These are phyloP conservation scores for Sarcophaga subvicina DNA, from an alignment of 2,888 invertebrate species.

Conservation along the genomic window DNA sequence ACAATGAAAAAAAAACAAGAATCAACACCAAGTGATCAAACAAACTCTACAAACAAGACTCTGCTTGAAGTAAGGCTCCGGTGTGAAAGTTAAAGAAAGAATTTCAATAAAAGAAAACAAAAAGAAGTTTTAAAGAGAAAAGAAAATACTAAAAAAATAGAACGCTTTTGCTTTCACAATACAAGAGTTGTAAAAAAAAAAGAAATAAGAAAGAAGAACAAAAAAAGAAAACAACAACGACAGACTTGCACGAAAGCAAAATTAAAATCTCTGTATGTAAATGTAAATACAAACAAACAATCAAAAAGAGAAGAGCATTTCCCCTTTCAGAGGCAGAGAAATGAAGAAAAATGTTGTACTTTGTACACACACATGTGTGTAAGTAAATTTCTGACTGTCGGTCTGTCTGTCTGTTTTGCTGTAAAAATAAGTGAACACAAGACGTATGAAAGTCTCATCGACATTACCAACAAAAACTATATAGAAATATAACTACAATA, in stretches of 20 bases:
- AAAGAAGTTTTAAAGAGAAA: conserved; percentile 49
- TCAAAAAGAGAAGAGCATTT: background rate
- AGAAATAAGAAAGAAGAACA: conserved; percentile 72
- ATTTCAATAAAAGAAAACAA: conserved; percentile 53
- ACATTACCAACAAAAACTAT: conserved; percentile 4
- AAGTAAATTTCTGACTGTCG: too few relatives aligned
- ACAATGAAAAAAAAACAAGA: conserved; percentile 24
- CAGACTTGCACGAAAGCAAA: conserved; percentile 66
- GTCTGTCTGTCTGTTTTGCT: too few relatives aligned
- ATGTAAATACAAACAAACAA: background rate
- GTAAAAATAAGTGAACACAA: background rate
- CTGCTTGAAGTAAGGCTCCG: conserved; percentile 57
- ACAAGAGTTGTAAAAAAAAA: conserved; percentile 50
- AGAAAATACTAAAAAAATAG: conserved; percentile 59
- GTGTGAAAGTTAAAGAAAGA: conserved; percentile 70
- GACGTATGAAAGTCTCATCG: conserved; percentile 47
- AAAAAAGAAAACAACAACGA: conserved; percentile 65
- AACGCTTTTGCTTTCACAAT: conserved; percentile 74
- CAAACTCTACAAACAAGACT: conserved; percentile 8
- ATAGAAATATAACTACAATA: conserved; percentile 21
- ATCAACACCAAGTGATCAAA: conserved; percentile 25
- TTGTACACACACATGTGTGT: background rate
- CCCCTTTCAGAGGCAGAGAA: background rate
- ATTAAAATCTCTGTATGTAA: conserved; percentile 33
- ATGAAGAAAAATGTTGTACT: background rate